Evolutionary conservation across 2,888 invertebrate genomes (phyloP), one percentile per base, ranked within the genome.

Genomic region (Apoda limacodes): DNA sequence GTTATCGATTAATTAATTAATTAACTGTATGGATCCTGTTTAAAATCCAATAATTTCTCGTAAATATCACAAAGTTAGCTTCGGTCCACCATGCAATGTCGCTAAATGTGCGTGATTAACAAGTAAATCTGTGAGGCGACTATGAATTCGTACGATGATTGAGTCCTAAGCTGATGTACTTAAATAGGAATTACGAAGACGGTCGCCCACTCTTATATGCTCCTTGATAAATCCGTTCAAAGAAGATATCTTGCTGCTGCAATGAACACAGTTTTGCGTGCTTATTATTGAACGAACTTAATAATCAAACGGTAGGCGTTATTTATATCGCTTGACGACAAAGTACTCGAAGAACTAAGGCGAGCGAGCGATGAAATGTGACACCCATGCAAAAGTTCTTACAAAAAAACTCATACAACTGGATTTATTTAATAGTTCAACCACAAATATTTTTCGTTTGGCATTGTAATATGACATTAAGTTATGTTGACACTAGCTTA

Each of bases 41-140:
- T 5, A 40, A 5, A n/a, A 40, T 34, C 39, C 39, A 40, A 19
- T 25, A 40, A n/a, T 13, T 26, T 39, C 24, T 12, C 39, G 13
- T 19, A 28, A 25, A 17, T 21, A 30, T 6, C 34, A 32, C 7
- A 38, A 10, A 2, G 38, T 34, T 5, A 38, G 10, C 14, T 21
- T 22, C 2, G 32, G 36, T 5, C 36, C 36, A 4, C 33, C 30
- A n/a, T 33, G 28, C 11, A 33, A 13, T 4, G 33, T 31, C 5
- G 22, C 20, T 5, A 19, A 13, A 24, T 41, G 38, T 6, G 36
- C 41, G 9, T 38, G 35, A n/a, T 32, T 21, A n/a, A 38, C 33
- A 3, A 41, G 10, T 5, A 38, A 22, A 9, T 30, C 30, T 3
- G 41, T 36, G 4, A 41, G 17, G 5, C 24, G 17, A 9, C 13